A percentile compares a stretch with the other conserved stretches of the same genome.
Conservation (phyloP, 2,797 vertebrate species). For the Peromyscus eremicus region DNA sequence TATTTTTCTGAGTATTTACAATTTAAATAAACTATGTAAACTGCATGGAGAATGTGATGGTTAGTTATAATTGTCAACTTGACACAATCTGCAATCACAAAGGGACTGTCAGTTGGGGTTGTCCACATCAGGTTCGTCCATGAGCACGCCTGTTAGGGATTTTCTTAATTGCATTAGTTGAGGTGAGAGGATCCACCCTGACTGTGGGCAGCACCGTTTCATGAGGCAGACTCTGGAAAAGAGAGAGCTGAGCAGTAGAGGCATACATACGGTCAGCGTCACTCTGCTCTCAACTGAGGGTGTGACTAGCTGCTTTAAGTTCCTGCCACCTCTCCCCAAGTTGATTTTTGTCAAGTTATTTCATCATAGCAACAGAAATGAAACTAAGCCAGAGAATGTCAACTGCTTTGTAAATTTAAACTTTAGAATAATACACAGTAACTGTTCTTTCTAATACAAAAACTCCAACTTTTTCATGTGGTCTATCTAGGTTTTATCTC, state of each 20-base stretch:
- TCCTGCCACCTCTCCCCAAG: no score
- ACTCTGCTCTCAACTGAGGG: not conserved
- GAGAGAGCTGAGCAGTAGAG: not conserved
- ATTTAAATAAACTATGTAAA: slow-evolving; percentile 7
- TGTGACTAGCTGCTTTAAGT: not conserved
- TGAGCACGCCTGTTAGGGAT: not conserved
- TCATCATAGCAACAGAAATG: not conserved
- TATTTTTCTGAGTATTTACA: not conserved
- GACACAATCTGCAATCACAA: not conserved
- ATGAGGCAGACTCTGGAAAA: not conserved
- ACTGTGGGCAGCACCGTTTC: not conserved
- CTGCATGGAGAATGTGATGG: not conserved
- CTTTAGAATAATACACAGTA: slow-evolving; percentile 8
- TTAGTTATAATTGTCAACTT: not conserved
- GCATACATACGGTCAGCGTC: not conserved
- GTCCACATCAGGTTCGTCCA: not conserved
- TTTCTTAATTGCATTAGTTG: no score
- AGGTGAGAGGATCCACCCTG: not conserved
- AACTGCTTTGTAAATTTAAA: not conserved
- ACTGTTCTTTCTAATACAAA: slow-evolving; percentile 2
- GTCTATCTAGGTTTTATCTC: not conserved
- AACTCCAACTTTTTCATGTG: slow-evolving; percentile 16
- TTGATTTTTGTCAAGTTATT: no score
- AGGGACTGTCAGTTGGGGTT: not conserved
- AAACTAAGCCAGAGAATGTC: not conserved